Evolutionary conservation across 2,797 vertebrate genomes (phyloP), one percentile per base, ranked within the genome.

Genomic region (Babyrousa celebensis): DNA sequence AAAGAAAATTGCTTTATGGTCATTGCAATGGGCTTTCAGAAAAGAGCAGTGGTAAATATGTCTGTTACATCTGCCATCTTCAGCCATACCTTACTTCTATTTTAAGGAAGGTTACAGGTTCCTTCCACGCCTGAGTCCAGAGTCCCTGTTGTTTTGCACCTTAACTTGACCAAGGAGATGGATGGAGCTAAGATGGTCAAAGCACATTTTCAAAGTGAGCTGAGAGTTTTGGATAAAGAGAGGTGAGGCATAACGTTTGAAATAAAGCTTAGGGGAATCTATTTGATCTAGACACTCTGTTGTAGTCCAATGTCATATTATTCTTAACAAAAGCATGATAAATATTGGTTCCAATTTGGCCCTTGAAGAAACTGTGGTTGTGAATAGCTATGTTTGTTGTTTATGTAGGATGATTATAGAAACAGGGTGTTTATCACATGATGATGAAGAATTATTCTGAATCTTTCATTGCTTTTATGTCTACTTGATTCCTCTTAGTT

Each of bases 131-230:
- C 20, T 88, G 0, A 36, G 11, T 71, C 29, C 2, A 63, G 32
- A 6, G 29, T 0, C 17, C 25, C 4, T 29, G 17, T 32, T 71
- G 5, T 78, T 85, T 70, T 43, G 12, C 4, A 63, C 18, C 16
- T 27, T 83, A 11, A 75, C 54, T 90, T 75, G 27, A 62, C 70
- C 36, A 27, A 92, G 36, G 56, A 40, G 16, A 79, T 48, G 6
- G 65, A 70, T 43, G 17, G 16, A 79, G 65, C 18, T 62, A 36
- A 63, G 20, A 23, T 77, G 32, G 62, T 85, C 70, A 94, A 63
- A 92, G 15, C 56, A 36, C 11, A 54, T 83, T 91, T 89, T 95
- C 29, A 67, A 70, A 94, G 43, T 78, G 60, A 91, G 20, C 15
- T 62, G 70, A 85, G 43, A 36, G 17, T 93, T 72, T 25, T 52